Base-by-base conservation (phyloP, 2,888 invertebrate genomes). In the Glaucopsyche alexis region DNA sequence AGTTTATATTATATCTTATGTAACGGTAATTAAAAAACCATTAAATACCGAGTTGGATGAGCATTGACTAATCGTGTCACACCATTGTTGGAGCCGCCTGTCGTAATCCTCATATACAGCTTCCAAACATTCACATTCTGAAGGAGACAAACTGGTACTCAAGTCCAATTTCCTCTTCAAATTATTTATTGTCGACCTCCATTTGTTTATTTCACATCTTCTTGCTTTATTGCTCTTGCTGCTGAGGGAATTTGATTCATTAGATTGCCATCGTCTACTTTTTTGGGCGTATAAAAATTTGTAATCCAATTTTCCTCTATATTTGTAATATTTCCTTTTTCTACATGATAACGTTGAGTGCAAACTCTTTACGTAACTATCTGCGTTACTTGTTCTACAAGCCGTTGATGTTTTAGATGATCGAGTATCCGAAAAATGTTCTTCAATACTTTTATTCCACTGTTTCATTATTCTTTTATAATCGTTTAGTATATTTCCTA, bases 401-500 rank as follows among this genome's bases (percentile, higher is more conserved):
- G 83, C 77, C 2, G 84, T 84, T 6, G 85, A 84, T 47, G 78
- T 81, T 79, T 82, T 85, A 76, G 85, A 87, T 74, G 82, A 84
- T 76, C 87, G 86, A 5, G 86, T 83, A 55, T 80, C 77, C 9
- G 88, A 85, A 78, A 86, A 87, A 80, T 92, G 91, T 75, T 93
- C 87, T 73, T 85, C 84, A 52, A 92, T 81, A 1, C 91, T 90
- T 74, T 87, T 85, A 76, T 93, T 93, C 93, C 93, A 93, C 79
- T 93, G 90, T 71, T 88, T 90, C 92, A 93, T 93, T 78, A 91
- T 91, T 75, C 84, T 85, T 81, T 90, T 91, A 76, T 93, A 93
- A 80, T 93, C 93, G 74, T 84, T 89, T 1, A 91, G 81, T 73
- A 93, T 89, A 64, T 79, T 87, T 29, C 83, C 77, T 64, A 89